Evolutionary conservation across 1,140 invertebrate genomes (phyloP), one percentile per base, ranked within the genome.

Genomic region (Reticulitermes speratus): DNA sequence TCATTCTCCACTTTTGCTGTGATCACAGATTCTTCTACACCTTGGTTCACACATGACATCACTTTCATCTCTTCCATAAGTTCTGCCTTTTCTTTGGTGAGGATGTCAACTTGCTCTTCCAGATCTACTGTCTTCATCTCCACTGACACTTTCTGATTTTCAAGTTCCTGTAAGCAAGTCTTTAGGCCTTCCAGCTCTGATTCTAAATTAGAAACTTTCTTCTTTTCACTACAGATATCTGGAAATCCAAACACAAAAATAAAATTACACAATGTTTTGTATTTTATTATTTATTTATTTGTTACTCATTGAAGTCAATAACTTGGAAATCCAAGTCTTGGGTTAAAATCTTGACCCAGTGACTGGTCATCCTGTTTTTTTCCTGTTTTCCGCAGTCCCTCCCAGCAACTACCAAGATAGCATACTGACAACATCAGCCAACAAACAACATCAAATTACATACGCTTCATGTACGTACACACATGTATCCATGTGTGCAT

Each of bases 61-160:
- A 38, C 11, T 25, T 83, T 91, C 65, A 94, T 91, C 48, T 93
- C 91, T n/a, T 91, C 90, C 25, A 88, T 30, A 0, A 93, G 87
- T 88, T 93, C 91, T 65, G 59, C 11, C 12, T 91, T 92, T 88
- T 93, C 83, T 89, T 89, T 90, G 6, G 90, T 88, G 21, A 90
- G 44, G 9, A 88, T 87, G 85, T 95, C 94, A 30, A 95, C 89
- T 89, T 95, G 93, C 89, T 96, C 95, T 90, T 95, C 93, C 86
- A 95, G 89, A 88, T 96, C 94, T 23, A 95, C 95, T 14, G 93
- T 92, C 88, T 94, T 95, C 88, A 96, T 94, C 91, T 96, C 95
- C 14, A 94, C 94, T n/a, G 93, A 92, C 0, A 94, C 94, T 81
- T 93, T 91, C 7, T 91, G 90, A 91, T 93, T 94, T 90, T 95